These are phyloP conservation scores for Epizoanthus rinbou DNA, from an alignment of 92 coral and sea anemone genomes.

Conservation along the genomic window DNA sequence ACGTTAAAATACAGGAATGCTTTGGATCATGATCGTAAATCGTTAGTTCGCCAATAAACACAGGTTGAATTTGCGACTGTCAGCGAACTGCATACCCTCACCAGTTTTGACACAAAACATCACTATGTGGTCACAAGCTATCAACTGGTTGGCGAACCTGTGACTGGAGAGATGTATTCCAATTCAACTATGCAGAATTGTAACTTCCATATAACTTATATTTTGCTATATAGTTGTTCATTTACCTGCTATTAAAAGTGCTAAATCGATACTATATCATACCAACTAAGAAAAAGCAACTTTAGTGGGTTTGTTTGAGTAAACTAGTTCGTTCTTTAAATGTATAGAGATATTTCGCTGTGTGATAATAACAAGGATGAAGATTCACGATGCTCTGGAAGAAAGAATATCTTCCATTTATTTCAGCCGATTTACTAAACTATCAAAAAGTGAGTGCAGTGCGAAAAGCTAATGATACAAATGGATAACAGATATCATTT, in stretches of 20 bases:
- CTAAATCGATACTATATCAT: neutral
- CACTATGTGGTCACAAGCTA: constrained; percentile 33
- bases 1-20: neutral
- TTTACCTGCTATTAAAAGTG: constrained; percentile 29
- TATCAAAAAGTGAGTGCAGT: too few relatives aligned
- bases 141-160: constrained; percentile 17
- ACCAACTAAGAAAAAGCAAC: neutral
- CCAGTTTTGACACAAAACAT: constrained; percentile 27
- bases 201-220: too few relatives aligned
- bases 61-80: constrained; percentile 29
- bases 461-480: too few relatives aligned
- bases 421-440: too few relatives aligned
- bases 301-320: constrained; percentile 16
- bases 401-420: neutral
- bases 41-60: constrained; percentile 22
- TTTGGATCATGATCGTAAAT: neutral
- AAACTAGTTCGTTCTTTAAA: neutral
- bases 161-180: neutral
- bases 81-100: constrained; percentile 15
- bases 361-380: neutral
- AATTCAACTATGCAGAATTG: too few relatives aligned
- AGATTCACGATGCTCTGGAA: neutral
- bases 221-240: constrained; percentile 24
- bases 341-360: neutral
- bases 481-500: too few relatives aligned